phyloP scores from a whole-genome alignment of 2,888 invertebrate species.

The Exocentrus adspersus region DNA sequence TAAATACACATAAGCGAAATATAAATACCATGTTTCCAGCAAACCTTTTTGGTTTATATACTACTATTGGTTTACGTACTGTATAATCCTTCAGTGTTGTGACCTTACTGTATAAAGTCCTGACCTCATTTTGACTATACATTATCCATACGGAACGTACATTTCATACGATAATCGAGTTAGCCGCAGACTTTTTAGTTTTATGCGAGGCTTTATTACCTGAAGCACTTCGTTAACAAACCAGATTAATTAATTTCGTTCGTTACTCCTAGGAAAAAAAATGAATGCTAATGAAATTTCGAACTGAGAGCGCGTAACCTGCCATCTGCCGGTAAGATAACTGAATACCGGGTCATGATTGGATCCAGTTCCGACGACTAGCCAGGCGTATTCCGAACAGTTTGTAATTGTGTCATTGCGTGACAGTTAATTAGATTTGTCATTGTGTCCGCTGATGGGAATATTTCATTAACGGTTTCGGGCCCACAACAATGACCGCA shows the following conservation, averaged over 20 bases:
- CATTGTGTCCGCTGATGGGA: constrained; percentile 45
- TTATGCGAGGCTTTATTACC: constrained; percentile 21
- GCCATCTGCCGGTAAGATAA: neutral
- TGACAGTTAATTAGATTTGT: constrained; percentile 50
- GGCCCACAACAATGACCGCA: constrained; percentile 28
- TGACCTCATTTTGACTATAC: neutral
- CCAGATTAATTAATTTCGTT: constrained; percentile 19
- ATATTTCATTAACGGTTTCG: constrained; percentile 42
- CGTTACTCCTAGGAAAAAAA: constrained; percentile 15
- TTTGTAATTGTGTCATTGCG: constrained; percentile 48
- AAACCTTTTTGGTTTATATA: too few species aligned
- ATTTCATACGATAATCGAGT: constrained; percentile 22
- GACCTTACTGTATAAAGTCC: too few species aligned
- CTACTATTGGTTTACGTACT: too few species aligned
- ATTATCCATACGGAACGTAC: constrained; percentile 17
- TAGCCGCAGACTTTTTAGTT: constrained; percentile 12
- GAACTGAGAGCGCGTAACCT: neutral
- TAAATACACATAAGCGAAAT: too few species aligned
- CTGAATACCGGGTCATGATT: constrained; percentile 36
- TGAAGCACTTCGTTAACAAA: constrained; percentile 17
- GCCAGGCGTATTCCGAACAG: constrained; percentile 46
- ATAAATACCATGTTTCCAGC: too few species aligned
- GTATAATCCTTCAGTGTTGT: too few species aligned
- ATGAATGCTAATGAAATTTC: neutral
- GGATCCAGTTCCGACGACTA: constrained; percentile 43